Percentiles rank a stretch among this genome's conserved stretches.
These are phyloP conservation scores for Hydrophis major DNA, from an alignment of 2,797 vertebrate genomes.

Conservation along the genomic window DNA sequence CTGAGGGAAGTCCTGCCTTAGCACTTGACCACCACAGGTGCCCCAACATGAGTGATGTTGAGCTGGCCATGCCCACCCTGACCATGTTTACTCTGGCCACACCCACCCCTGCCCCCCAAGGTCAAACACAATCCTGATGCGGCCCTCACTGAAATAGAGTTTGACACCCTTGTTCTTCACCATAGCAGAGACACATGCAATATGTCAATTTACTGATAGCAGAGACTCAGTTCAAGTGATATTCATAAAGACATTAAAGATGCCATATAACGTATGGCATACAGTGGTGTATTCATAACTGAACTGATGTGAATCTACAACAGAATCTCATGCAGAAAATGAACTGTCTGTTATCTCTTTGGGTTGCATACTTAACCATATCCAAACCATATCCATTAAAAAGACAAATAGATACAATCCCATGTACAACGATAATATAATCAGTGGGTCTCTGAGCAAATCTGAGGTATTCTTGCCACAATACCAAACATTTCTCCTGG, in stretches of 20 bases:
- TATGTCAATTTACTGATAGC: background rate
- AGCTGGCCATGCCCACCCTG: no score
- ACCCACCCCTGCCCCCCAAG: no score
- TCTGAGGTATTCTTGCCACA: background rate
- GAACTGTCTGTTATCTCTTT: background rate
- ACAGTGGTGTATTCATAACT: background rate
- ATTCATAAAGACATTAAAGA: background rate
- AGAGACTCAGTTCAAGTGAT: background rate
- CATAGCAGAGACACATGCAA: slow-evolving; percentile 17
- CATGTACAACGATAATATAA: background rate
- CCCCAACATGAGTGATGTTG: no score
- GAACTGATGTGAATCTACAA: background rate
- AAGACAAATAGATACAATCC: background rate
- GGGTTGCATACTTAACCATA: background rate
- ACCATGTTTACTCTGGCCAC: no score
- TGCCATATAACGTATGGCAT: background rate
- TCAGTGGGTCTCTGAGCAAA: background rate
- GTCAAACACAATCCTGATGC: no score
- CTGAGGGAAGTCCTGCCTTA: no score
- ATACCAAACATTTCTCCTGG: background rate
- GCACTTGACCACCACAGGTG: no score
- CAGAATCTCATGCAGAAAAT: background rate
- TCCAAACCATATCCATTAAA: background rate
- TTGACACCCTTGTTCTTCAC: slow-evolving; percentile 28
- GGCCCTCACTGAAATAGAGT: no score